Evolutionary conservation across 2,888 invertebrate genomes (phyloP).

Genomic region (Limnephilus rhombicus): DNA sequence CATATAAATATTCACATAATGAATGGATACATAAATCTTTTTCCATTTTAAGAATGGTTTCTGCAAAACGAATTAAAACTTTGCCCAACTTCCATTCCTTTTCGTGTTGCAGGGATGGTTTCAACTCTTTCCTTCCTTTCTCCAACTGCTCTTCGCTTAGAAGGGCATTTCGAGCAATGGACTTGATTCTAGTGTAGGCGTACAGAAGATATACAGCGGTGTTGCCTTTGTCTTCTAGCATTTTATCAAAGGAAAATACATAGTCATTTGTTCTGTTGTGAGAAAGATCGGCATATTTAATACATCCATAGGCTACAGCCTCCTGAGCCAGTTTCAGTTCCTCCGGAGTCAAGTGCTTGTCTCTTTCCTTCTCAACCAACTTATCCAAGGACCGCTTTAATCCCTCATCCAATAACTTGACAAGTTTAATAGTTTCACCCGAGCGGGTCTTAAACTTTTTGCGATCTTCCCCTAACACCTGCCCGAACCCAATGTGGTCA

Average conservation of each 20-base stretch:
- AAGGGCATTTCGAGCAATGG: slow-evolving; percentile 89
- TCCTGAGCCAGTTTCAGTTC: slow-evolving; percentile 91
- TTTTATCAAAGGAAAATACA: slow-evolving; percentile 98
- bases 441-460: slow-evolving; percentile 99
- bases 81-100: slow-evolving; percentile 97
- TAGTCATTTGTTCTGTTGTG: slow-evolving; percentile 97
- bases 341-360: slow-evolving; percentile 87
- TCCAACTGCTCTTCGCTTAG: slow-evolving; percentile 80
- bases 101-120: slow-evolving; percentile 88
- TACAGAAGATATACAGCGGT: slow-evolving; percentile 98
- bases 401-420: slow-evolving; percentile 94
- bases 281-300: slow-evolving; percentile 97
- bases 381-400: slow-evolving; percentile 89
- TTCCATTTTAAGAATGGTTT: slow-evolving; percentile 88
- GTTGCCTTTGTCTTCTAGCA: slow-evolving; percentile 99
- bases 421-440: slow-evolving; percentile 94
- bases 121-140: slow-evolving; percentile 79
- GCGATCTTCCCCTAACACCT: slow-evolving; percentile 98
- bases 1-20: slow-evolving; percentile 97
- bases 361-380: slow-evolving; percentile 90
- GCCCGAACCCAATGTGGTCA: slow-evolving; percentile 97
- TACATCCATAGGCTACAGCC: slow-evolving; percentile 97
- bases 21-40: slow-evolving; percentile 90
- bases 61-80: slow-evolving; percentile 90
- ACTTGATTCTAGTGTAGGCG: slow-evolving; percentile 95